Conservation (phyloP, 2,797 vertebrate genomes). For the Okamejei kenojei region DNA sequence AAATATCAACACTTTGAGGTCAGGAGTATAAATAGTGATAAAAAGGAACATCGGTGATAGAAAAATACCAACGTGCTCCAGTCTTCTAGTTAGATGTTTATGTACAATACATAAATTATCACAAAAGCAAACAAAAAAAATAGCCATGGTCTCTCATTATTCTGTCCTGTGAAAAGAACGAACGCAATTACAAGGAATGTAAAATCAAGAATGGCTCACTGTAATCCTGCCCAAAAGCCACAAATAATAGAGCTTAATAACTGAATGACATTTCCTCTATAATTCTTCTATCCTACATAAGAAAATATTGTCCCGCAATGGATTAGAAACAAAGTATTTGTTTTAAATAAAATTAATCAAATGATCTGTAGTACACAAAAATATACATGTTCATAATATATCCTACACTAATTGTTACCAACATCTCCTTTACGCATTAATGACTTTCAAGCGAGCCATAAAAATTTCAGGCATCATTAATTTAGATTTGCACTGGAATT, state of each 20-base stretch:
- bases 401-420: constrained; percentile 74
- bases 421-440: constrained; percentile 69
- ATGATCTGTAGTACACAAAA: constrained; percentile 2
- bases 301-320: neutral
- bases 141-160: neutral
- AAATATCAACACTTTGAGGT: neutral
- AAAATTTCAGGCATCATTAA: constrained; percentile 74
- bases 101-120: neutral
- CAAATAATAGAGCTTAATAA: neutral
- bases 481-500: constrained; percentile 78
- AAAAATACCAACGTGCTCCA: neutral
- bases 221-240: neutral
- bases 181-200: neutral
- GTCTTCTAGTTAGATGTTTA: neutral
- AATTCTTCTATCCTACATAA: neutral
- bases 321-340: neutral
- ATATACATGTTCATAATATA: constrained; percentile 67
- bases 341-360: neutral
- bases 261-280: too few relatives aligned
- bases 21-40: neutral
- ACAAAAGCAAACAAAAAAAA: neutral
- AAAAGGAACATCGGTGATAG: neutral
- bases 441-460: constrained; percentile 72
- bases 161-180: neutral
- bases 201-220: neutral